Evolutionary conservation across 2,888 invertebrate species (phyloP).

Genomic region (Pterostichus niger): DNA sequence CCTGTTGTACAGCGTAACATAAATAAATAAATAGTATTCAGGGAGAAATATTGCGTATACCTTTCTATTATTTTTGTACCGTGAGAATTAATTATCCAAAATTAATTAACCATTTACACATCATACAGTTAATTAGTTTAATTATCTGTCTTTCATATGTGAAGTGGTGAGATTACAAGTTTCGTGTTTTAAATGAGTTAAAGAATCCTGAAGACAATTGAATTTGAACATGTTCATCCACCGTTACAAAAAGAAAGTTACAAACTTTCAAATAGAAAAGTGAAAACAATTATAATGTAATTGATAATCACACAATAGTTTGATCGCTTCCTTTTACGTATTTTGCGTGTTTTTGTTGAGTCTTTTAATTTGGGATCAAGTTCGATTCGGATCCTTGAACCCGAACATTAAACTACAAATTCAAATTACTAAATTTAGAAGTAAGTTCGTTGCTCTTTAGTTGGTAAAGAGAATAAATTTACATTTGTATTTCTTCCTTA

Average conservation of each 20-base stretch:
- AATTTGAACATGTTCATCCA: conserved; percentile 1
- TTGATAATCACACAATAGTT: too few species aligned
- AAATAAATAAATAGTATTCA: too few species aligned
- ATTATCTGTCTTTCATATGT: too few species aligned
- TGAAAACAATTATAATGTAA: neutral
- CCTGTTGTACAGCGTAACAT: too few species aligned
- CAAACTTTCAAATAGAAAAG: conserved; percentile 8
- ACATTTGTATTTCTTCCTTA: neutral
- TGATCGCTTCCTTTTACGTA: too few species aligned
- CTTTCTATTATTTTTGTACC: too few species aligned
- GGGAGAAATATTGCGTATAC: too few species aligned
- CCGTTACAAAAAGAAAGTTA: conserved; percentile 14
- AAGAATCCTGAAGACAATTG: neutral
- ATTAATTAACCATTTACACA: too few species aligned
- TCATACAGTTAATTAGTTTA: too few species aligned
- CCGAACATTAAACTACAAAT: conserved; percentile 1
- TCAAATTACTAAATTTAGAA: conserved; percentile 23
- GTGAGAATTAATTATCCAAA: too few species aligned
- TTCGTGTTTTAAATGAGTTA: too few species aligned
- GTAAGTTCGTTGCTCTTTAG: neutral
- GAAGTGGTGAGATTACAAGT: too few species aligned
- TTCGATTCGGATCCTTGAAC: conserved; percentile 27
- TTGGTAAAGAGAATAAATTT: conserved; percentile 5
- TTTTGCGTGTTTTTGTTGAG: neutral
- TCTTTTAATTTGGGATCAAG: conserved; percentile 1